Evolutionary conservation across 2,888 invertebrate genomes (phyloP).

Genomic region (Alloscopus bannaensis): DNA sequence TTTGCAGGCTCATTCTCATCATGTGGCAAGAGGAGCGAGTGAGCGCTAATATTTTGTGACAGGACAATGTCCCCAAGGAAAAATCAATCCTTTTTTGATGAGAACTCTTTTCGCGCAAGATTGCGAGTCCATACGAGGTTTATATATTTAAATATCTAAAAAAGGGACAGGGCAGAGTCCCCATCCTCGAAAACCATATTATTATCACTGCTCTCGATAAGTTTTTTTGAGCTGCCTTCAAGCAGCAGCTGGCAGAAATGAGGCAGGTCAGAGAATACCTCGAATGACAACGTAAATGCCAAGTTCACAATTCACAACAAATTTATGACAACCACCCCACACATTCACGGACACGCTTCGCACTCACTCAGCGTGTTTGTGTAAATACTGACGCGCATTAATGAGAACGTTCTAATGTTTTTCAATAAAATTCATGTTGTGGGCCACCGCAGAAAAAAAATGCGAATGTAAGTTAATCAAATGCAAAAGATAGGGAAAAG

Average conservation of each 20-base stretch:
- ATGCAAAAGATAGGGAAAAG: not conserved
- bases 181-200: not conserved
- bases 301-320: slow-evolving; percentile 30
- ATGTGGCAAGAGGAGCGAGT: too few relatives aligned
- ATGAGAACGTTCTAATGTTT: too few relatives aligned
- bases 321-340: slow-evolving; percentile 17
- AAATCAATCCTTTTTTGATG: too few relatives aligned
- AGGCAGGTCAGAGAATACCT: not conserved
- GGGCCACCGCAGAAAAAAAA: slow-evolving; percentile 12
- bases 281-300: slow-evolving; percentile 46
- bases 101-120: too few relatives aligned
- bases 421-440: slow-evolving; percentile 3
- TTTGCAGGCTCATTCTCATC: too few relatives aligned
- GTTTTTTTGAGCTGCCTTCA: slow-evolving; percentile 1
- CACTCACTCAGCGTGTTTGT: too few relatives aligned
- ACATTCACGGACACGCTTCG: not conserved
- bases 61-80: too few relatives aligned
- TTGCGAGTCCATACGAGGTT: too few relatives aligned
- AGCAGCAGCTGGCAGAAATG: slow-evolving; percentile 6
- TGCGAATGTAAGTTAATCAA: slow-evolving; percentile 23
- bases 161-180: slow-evolving; percentile 17
- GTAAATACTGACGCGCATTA: too few relatives aligned
- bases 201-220: slow-evolving; percentile 1
- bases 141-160: too few relatives aligned
- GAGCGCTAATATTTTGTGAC: too few relatives aligned